These are phyloP conservation scores for Pectinophora gossypiella DNA, from an alignment of 1,140 invertebrate genomes.

Conservation along the genomic window DNA sequence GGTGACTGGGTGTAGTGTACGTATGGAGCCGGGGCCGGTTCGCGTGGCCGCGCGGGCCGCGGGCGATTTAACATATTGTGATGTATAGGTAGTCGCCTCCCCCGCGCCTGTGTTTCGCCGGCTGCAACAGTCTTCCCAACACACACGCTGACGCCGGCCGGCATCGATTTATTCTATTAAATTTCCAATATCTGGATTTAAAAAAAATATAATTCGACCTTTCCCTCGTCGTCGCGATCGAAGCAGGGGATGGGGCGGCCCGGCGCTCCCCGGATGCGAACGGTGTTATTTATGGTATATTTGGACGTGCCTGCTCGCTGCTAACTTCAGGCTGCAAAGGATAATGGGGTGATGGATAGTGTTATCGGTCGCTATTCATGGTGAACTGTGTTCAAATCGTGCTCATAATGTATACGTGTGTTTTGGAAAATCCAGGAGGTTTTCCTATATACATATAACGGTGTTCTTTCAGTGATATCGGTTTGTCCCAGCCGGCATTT, in stretches of 20 bases:
- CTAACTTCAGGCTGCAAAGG: constrained; percentile 63
- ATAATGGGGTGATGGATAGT: constrained; percentile 72
- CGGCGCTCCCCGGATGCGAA: constrained; percentile 38
- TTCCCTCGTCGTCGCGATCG: constrained; percentile 33
- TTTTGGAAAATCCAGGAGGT: constrained; percentile 39
- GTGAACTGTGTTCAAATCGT: constrained; percentile 46
- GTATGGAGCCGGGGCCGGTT: background rate
- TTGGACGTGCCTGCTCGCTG: constrained; percentile 64
- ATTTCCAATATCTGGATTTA: constrained; percentile 38
- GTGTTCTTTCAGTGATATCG: constrained; percentile 30
- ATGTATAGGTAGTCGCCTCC: constrained; percentile 41
- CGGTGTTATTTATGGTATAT: constrained; percentile 71
- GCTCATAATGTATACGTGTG: constrained; percentile 42
- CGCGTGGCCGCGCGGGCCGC: constrained; percentile 34
- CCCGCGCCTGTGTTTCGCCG: constrained; percentile 33
- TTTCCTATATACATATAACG: constrained; percentile 12
- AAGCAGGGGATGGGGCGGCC: constrained; percentile 32
- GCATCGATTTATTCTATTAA: constrained; percentile 42
- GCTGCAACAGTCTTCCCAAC: constrained; percentile 46
- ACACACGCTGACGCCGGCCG: constrained; percentile 46
- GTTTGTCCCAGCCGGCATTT: constrained; percentile 31
- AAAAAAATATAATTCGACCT: constrained; percentile 7
- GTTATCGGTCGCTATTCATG: constrained; percentile 66
- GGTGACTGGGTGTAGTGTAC: constrained; percentile 16
- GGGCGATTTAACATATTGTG: constrained; percentile 61